Evolutionary conservation across 1,140 invertebrate species (phyloP), one percentile per base, ranked within the genome.

Genomic region (Oryctes rhinoceros): DNA sequence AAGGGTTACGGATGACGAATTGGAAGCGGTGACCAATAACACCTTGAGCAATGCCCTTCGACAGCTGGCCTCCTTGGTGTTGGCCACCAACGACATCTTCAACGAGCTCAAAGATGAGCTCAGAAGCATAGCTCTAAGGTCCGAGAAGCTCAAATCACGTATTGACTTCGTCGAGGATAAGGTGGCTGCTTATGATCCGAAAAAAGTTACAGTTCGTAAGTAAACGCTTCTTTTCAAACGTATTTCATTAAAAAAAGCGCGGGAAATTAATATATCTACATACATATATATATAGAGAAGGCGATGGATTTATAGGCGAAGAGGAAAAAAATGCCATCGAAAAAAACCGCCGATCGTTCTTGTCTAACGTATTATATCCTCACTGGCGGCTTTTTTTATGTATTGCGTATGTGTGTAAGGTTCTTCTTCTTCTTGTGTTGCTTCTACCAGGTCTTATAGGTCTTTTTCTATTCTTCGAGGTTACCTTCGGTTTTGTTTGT

Each of bases 201-300:
- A 94, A 89, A 91, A 92, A 87, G 94, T 95, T 83, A 90, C 93
- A 91, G 94, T 95, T 89, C 94, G 94, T 95, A 92, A 95, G 94
- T 95, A 67, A 67, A 39, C 7, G 7, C 39, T 39, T 7, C 39
- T 39, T 4, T 39, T 39, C 39, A 39, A 15, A 15, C n/a, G 10
- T 3, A 3, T 53, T 53, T 53, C 49, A 3, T 11, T 53, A 15
- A n/a, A 53, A 53, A 53, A n/a, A n/a, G 10, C 3, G 11, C n/a
- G 49, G 49, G 10, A 53, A 53, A 53, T 53, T 3, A 11, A 6
- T 48, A 48, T 48, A 6, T 48, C 47, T 6, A 48, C 11, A 11
- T 48, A 48, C 49, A 11, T 53, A n/a, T 53, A 15, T 3, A 53
- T 3, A 53, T 3, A 53, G 49, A n/a, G 10, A 11, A 48, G 47